These are phyloP conservation scores for Pedionomus torquatus DNA, from an alignment of 2,113 vertebrate genomes.

Conservation along the genomic window DNA sequence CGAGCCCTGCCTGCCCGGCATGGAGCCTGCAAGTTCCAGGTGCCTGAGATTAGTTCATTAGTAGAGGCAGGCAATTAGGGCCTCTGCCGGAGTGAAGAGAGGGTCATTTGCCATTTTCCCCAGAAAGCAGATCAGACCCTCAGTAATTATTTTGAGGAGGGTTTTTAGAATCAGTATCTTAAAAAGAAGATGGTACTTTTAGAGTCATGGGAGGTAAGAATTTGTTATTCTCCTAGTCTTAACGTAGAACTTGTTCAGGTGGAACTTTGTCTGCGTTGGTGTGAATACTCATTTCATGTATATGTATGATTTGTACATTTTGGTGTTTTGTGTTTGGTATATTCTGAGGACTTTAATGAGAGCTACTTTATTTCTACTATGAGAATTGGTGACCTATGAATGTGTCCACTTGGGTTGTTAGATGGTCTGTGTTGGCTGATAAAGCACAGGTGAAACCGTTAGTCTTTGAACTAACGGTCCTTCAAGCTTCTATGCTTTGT, in stretches of 20 bases:
- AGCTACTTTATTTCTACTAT: not conserved
- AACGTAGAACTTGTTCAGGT: not conserved
- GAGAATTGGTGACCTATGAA: not conserved
- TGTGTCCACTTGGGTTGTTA: not conserved
- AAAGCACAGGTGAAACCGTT: not conserved
- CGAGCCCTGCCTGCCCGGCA: conserved; percentile 10
- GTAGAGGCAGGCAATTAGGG: conserved; percentile 50
- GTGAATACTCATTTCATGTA: not conserved
- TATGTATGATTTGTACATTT: not conserved
- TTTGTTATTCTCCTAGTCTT: not conserved
- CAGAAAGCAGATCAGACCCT: not conserved
- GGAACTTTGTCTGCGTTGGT: not conserved
- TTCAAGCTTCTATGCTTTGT: not conserved
- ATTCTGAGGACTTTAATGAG: not conserved
- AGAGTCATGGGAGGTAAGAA: not conserved
- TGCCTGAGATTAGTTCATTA: conserved; percentile 70
- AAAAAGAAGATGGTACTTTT: not conserved
- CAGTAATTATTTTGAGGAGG: not conserved
- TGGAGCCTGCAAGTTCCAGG: conserved; percentile 59
- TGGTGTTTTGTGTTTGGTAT: not conserved
- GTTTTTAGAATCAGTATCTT: not conserved
- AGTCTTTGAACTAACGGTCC: not conserved
- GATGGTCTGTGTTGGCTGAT: not conserved
- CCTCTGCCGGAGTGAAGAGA: not conserved
- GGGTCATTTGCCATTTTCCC: not conserved